Evolutionary conservation across 2,888 invertebrate species (phyloP).

Genomic region (Saturnia japonica): DNA sequence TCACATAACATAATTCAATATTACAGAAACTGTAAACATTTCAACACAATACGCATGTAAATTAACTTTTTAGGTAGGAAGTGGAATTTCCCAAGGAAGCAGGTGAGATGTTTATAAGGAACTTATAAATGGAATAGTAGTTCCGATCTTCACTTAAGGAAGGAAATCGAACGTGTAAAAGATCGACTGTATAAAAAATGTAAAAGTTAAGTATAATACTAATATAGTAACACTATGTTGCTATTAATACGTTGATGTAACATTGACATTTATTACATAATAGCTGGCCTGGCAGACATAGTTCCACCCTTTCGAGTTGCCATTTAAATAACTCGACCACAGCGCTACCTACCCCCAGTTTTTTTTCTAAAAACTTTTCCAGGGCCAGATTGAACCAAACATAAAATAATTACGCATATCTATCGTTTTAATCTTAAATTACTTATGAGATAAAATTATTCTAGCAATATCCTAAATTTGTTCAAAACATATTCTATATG

Average conservation of each 20-base stretch:
- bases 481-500: too few species aligned
- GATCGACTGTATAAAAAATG: constrained; percentile 10
- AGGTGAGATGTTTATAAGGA: constrained; percentile 21
- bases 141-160: constrained; percentile 44
- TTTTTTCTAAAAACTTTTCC: too few species aligned
- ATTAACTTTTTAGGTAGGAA: constrained; percentile 46
- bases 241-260: background rate
- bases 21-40: constrained; percentile 24
- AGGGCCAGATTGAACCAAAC: too few species aligned
- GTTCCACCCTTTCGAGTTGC: too few species aligned
- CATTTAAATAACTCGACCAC: too few species aligned
- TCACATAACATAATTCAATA: constrained; percentile 26
- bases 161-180: constrained; percentile 9
- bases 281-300: too few species aligned
- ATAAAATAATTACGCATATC: too few species aligned
- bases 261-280: background rate
- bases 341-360: too few species aligned
- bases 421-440: too few species aligned
- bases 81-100: constrained; percentile 63
- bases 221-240: background rate
- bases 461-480: too few species aligned
- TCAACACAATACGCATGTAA: constrained; percentile 39
- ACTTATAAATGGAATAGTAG: constrained; percentile 25
- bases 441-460: too few species aligned
- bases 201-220: background rate